Base-by-base conservation (phyloP, 2,113 vertebrate genomes). In the Pedetes capensis region DNA sequence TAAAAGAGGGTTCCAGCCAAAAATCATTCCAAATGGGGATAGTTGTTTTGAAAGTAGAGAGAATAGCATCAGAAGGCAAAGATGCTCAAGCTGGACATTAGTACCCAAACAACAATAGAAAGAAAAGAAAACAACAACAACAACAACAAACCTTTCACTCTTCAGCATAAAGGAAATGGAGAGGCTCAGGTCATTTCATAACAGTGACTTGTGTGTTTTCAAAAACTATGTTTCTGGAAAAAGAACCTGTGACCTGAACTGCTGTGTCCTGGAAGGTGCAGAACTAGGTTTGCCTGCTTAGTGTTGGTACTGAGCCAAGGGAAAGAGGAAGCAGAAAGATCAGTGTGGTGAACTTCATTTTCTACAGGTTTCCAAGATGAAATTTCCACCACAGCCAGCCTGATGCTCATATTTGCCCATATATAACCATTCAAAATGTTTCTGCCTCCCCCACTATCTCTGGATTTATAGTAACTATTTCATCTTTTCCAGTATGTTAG, bases 11-110 rank as follows among this genome's bases (percentile, higher is more conserved):
- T 90, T 94, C 37, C 27, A 87, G 29, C 37, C 87, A 83, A 34
- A 94, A 87, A 74, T 39, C 49, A 74, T 92, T 90, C 68, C 49
- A 86, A 87, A 94, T 78, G 82, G 83, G 39, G 57, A 86, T 78
- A 37, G n/a, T n/a, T 96, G 44, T 74, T 95, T 87, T 83, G 29
- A 81, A 14, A 66, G 25, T 29, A 68, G 5, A 76, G 29, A 85
- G 44, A 89, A 92, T 22, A 74, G 29, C 29, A 71, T 81, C 12
- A 72, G 63, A 87, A 87, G 78, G 34, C 37, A 79, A 87, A 49
- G 25, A 90, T 80, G 63, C 59, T 89, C 17, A n/a, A 29, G 29
- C n/a, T 47, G 27, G 42, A 92, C 32, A n/a, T 0, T 89, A 59
- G 37, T 89, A 55, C 34, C 34, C 59, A 74, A 92, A 75, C 7